Base-by-base conservation (phyloP, 2,888 invertebrate species). In the Plebejus anna region DNA sequence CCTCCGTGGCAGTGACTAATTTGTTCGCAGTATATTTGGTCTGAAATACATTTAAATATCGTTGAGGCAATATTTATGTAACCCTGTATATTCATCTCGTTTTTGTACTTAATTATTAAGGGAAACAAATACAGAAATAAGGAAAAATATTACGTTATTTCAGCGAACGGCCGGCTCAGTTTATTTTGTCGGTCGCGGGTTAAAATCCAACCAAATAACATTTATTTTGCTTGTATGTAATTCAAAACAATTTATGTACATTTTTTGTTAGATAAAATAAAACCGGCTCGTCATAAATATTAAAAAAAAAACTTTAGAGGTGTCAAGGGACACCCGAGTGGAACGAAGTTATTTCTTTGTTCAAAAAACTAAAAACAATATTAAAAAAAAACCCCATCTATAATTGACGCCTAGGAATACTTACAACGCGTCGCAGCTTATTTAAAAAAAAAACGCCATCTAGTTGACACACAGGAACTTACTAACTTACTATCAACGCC, bases 1-100 rank as follows among this genome's bases (percentile, higher is more conserved):
- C 78, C 76, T 77, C 78, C 79, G 81, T 83, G 82, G 81, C 84
- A 81, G 82, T 85, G 87, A 87, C 85, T 84, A 85, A 87, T 86
- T 84, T 82, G 81, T 82, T 81, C 81, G 79, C 79, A 81, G 83
- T 82, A 84, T 80, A 84, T 84, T 82, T 84, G 81, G 82, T 79
- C 80, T 80, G 82, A 79, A 82, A 84, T 82, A 82, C 79, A 80
- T 82, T 80, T 76, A 80, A 83, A 76, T 78, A 77, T 78, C 78
- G 42, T 66, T 77, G 76, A 75, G 76, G 78, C 78, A 73, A 78
- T 79, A 82, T 81, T 81, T 80, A 78, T 83, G 71, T 78, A 55
- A 76, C 76, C 47, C 70, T 76, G 76, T 76, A 76, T 71, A 75
- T 76, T 78, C 71, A 79, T 51, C 51, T 73, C 51, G 28, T 13